These are phyloP conservation scores for Zaprionus lineosus DNA, from an alignment of 2,888 invertebrate genomes.

Conservation along the genomic window DNA sequence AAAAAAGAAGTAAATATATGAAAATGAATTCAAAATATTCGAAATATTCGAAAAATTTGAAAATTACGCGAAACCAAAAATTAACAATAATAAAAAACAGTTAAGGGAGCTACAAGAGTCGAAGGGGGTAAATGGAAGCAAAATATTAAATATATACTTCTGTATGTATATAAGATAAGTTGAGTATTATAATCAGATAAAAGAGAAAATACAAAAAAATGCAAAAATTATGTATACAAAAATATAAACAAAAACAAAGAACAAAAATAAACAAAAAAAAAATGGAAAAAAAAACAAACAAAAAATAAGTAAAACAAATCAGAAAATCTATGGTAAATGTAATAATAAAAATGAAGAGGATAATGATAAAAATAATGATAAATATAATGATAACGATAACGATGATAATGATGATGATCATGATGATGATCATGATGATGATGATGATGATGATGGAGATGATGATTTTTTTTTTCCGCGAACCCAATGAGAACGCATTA, in stretches of 20 bases:
- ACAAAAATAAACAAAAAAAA: no score
- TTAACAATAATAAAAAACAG: constrained; percentile 31
- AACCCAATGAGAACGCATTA: constrained; percentile 65
- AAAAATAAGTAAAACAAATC: no score
- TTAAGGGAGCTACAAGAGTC: constrained; percentile 65
- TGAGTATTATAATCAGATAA: constrained; percentile 59
- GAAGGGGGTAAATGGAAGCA: no score
- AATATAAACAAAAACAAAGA: constrained; percentile 27
- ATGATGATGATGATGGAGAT: constrained; percentile 12
- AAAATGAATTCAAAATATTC: background rate
- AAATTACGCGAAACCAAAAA: background rate
- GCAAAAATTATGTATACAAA: constrained; percentile 10
- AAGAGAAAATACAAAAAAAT: constrained; percentile 15
- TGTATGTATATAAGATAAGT: constrained; percentile 40
- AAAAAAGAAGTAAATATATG: constrained; percentile 6
- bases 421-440: constrained; percentile 8
- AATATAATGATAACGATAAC: no score
- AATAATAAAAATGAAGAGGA: no score
- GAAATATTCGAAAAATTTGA: background rate
- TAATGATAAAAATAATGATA: no score
- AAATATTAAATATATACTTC: constrained; percentile 20
- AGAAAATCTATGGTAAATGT: no score
- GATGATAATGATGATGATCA: no score
- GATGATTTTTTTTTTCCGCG: constrained; percentile 62
- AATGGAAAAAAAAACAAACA: no score